These are phyloP conservation scores for Dolichomitus sp. DNA, from an alignment of 2,888 invertebrate genomes.

Conservation along the genomic window DNA sequence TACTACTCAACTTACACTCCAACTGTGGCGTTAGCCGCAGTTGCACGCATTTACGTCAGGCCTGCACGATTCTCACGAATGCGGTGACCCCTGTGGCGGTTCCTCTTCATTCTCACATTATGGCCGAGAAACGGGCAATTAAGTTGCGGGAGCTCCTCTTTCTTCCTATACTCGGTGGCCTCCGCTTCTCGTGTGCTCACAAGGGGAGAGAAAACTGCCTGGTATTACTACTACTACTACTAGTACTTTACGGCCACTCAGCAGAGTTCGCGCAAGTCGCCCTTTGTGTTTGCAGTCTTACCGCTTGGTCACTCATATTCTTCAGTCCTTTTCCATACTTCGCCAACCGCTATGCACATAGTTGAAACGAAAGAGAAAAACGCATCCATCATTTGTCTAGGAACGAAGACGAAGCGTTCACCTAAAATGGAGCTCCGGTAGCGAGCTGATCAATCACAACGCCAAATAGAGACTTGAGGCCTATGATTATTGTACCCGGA, in stretches of 20 bases:
- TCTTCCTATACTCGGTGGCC: constrained; percentile 23
- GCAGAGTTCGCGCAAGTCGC: background rate
- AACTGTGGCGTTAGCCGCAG: constrained; percentile 22
- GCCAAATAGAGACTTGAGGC: constrained; percentile 18
- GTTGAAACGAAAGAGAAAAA: constrained; percentile 11
- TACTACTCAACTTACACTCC: background rate
- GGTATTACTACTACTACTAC: background rate
- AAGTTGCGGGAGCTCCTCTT: constrained; percentile 40
- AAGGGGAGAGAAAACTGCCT: constrained; percentile 34
- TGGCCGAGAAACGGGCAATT: constrained; percentile 60
- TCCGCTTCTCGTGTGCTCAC: constrained; percentile 35
- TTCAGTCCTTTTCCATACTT: constrained; percentile 3
- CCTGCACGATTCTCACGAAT: constrained; percentile 63
- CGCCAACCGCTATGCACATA: constrained; percentile 15
- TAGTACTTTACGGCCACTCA: background rate
- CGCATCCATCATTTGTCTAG: constrained; percentile 27
- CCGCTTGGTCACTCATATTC: background rate
- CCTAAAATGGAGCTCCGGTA: constrained; percentile 38
- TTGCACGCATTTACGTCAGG: constrained; percentile 48
- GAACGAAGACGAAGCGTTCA: constrained; percentile 9
- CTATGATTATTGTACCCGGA: background rate
- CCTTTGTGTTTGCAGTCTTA: constrained; percentile 25
- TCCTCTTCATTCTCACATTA: constrained; percentile 61
- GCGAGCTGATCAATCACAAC: constrained; percentile 40
- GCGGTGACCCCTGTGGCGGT: constrained; percentile 53